Percentiles rank a stretch among this genome's conserved stretches.
Conservation (phyloP, 2,888 invertebrate genomes). For the Monopis laevigella region DNA sequence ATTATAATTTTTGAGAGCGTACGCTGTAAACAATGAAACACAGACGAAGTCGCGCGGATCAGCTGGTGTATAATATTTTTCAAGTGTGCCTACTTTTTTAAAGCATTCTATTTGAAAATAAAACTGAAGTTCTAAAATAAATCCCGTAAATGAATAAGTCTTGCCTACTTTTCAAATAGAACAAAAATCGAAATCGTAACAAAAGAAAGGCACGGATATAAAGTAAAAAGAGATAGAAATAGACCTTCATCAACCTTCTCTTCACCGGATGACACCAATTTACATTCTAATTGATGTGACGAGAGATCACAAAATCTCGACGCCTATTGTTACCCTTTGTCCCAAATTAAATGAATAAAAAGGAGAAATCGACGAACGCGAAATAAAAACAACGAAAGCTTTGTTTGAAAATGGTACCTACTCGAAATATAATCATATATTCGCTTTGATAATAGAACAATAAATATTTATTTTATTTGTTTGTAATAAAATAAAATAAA, state of each 20-base stretch:
- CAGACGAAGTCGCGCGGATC: no score
- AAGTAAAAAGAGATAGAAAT: neutral
- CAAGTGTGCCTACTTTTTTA: no score
- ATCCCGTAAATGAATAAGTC: no score
- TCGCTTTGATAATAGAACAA: neutral
- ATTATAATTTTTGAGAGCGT: no score
- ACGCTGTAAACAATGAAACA: no score
- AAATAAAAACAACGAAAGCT: neutral
- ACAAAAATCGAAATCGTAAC: neutral
- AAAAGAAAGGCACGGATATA: neutral
- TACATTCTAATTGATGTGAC: constrained; percentile 50
- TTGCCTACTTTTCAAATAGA: no score
- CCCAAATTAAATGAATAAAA: constrained; percentile 3
- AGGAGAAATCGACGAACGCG: neutral
- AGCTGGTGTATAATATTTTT: no score
- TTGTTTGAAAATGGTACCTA: no score
- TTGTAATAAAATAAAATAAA: no score
- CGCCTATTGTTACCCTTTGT: constrained; percentile 11
- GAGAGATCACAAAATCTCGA: constrained; percentile 34
- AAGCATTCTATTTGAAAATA: neutral
- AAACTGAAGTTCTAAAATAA: neutral
- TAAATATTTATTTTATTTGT: no score
- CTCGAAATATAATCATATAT: neutral
- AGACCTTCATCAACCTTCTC: constrained; percentile 5
- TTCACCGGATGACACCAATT: constrained; percentile 32